Evolutionary conservation across 2,797 vertebrate genomes (phyloP).

Genomic region (Liasis olivaceus): DNA sequence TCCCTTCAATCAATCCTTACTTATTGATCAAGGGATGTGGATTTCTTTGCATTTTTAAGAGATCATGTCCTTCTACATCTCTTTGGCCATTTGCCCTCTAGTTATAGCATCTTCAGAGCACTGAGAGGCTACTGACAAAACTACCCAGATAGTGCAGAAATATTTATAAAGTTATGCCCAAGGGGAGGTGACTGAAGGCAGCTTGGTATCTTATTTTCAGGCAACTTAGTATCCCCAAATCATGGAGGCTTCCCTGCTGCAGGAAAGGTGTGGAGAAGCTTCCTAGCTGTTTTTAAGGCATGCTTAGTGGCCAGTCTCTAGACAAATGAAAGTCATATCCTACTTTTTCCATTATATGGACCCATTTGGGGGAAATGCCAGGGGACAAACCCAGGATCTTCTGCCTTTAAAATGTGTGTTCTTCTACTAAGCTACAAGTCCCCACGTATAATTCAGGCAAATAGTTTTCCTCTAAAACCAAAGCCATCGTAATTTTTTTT

Average conservation of each 20-base stretch:
- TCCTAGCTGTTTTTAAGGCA: neutral
- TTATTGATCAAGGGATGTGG: neutral
- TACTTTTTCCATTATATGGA: neutral
- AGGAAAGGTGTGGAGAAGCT: neutral
- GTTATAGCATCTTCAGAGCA: neutral
- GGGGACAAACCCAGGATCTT: neutral
- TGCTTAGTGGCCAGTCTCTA: neutral
- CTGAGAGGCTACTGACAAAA: neutral
- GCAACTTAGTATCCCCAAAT: neutral
- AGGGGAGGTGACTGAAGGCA: neutral
- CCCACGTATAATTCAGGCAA: neutral
- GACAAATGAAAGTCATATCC: neutral
- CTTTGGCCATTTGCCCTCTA: neutral
- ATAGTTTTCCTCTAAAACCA: neutral
- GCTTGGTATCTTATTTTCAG: neutral
- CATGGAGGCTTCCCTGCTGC: neutral
- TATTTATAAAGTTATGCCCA: neutral
- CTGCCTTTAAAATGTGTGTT: neutral
- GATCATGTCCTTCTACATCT: neutral
- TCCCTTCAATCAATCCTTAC: neutral
- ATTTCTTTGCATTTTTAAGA: neutral
- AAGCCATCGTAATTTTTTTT: neutral
- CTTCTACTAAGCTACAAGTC: neutral
- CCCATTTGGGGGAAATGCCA: neutral
- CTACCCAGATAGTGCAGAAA: neutral